Evolutionary conservation across 2,113 vertebrate genomes (phyloP), one percentile per base, ranked within the genome.

Genomic region (Sceloporus undulatus): DNA sequence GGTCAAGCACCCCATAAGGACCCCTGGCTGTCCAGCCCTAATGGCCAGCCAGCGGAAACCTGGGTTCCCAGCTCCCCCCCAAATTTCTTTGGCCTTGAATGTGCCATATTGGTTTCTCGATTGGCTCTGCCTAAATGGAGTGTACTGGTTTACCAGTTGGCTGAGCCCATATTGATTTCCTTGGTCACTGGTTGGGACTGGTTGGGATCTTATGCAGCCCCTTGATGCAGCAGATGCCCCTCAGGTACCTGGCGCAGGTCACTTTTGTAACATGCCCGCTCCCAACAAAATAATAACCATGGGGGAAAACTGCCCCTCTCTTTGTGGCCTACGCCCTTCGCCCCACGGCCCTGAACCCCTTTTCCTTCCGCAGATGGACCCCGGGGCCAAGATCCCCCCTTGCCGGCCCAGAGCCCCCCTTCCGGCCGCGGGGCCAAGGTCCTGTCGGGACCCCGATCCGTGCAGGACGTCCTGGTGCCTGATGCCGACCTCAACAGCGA

Each of bases 401-500:
- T 97, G 89, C 97, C 97, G 1, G 97, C 97, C 2, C 98, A 97
- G 92, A 97, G 97, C 27, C 97, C 97, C 5, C 97, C 97, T 0
- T 92, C 18, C 5, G 18, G 88, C 79, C 97, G 98, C 42, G 94
- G 91, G 1, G 83, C 92, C 76, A 93, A 96, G 90, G 91, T 97
- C 90, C 95, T 97, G 91, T 88, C 95, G 0, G 90, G 95, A 3
- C 94, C 94, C 91, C 96, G 95, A 84, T 97, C 96, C 59, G 93
- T 98, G 94, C 98, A 98, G 8, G 98, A 98, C 25, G 89, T 98
- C 1, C 95, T 98, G 27, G 87, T 98, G 91, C 95, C 95, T 6
- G 98, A 99, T 0, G 98, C 96, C 54, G 98, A 99, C 34, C 94
- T 95, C 79, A 97, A 95, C 85, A 98, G 96, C 0, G 99, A 99